A percentile compares a stretch with the other conserved stretches of the same genome.
Conservation (phyloP, 2,113 vertebrate species). For the Corynorhinus townsendii region DNA sequence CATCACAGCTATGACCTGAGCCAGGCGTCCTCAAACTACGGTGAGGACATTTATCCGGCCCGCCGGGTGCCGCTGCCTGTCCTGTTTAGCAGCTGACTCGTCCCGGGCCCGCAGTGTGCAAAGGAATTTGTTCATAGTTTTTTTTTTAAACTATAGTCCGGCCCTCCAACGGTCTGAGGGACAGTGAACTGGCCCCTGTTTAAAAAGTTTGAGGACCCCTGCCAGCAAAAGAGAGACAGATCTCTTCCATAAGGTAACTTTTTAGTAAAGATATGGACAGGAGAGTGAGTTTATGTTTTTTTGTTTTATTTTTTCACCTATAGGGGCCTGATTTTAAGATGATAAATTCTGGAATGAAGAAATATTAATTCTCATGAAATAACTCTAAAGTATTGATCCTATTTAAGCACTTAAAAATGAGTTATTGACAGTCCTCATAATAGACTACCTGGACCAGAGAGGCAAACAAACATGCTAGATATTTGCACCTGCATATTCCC, state of each 20-base stretch:
- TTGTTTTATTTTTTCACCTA: neutral
- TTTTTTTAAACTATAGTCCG: too few species aligned
- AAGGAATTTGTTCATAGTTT: too few species aligned
- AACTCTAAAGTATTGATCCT: neutral
- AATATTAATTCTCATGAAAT: neutral
- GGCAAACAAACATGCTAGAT: neutral
- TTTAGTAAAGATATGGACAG: neutral
- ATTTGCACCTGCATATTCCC: neutral
- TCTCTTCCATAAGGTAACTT: neutral
- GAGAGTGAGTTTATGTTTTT: neutral
- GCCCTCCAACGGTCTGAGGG: too few species aligned
- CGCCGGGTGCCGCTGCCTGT: too few species aligned
- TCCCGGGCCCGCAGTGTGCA: too few species aligned
- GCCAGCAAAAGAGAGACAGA: neutral
- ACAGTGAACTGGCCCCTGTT: too few species aligned
- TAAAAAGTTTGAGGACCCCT: too few species aligned
- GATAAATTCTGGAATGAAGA: neutral
- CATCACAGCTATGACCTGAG: neutral
- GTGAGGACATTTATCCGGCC: too few species aligned
- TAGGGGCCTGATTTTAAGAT: neutral
- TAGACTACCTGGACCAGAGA: neutral
- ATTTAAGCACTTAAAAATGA: neutral
- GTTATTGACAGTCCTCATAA: neutral
- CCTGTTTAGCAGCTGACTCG: too few species aligned
- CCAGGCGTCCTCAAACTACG: too few species aligned